Conservation (phyloP, 2,797 vertebrate species). For the Crocidura indochinensis region DNA sequence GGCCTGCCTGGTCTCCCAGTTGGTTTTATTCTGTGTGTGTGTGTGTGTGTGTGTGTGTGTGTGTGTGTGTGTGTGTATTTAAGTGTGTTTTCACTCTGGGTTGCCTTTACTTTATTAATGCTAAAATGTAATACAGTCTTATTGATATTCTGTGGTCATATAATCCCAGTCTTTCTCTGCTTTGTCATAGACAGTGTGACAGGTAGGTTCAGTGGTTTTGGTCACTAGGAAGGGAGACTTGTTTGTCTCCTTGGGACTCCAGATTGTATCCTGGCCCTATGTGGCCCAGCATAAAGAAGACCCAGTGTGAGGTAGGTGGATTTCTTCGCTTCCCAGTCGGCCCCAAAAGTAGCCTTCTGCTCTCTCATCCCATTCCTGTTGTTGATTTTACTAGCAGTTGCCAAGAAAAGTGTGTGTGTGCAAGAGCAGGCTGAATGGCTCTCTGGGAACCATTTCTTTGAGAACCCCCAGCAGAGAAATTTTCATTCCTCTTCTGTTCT, state of each 20-base stretch:
- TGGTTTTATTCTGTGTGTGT: slow-evolving; percentile 59
- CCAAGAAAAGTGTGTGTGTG: slow-evolving; percentile 60
- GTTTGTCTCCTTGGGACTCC: slow-evolving; percentile 45
- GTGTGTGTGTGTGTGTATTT: slow-evolving; percentile 55
- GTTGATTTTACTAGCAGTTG: slow-evolving; percentile 60
- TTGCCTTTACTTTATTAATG: slow-evolving; percentile 75
- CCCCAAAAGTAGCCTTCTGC: slow-evolving; percentile 42
- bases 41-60: slow-evolving; percentile 61
- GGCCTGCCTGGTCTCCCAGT: slow-evolving; percentile 42
- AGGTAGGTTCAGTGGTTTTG: slow-evolving; percentile 59
- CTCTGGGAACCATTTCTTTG: slow-evolving; percentile 77
- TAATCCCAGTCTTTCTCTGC: slow-evolving; percentile 45
- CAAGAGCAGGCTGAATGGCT: slow-evolving; percentile 71
- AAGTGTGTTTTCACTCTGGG: slow-evolving; percentile 53
- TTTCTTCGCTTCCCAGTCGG: slow-evolving; percentile 69
- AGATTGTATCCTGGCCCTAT: slow-evolving; percentile 32
- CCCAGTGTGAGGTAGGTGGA: slow-evolving; percentile 22
- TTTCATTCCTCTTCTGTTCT: slow-evolving; percentile 54
- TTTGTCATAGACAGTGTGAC: slow-evolving; percentile 64
- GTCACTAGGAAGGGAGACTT: slow-evolving; percentile 45
- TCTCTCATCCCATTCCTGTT: not conserved
- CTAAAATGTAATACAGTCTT: slow-evolving; percentile 66
- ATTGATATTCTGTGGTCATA: slow-evolving; percentile 67
- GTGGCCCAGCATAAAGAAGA: slow-evolving; percentile 53
- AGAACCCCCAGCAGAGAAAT: slow-evolving; percentile 65